A percentile compares a stretch with the other conserved stretches of the same genome.
Conservation (phyloP, 2,888 invertebrate species). For the Cheilosia vernalis region DNA sequence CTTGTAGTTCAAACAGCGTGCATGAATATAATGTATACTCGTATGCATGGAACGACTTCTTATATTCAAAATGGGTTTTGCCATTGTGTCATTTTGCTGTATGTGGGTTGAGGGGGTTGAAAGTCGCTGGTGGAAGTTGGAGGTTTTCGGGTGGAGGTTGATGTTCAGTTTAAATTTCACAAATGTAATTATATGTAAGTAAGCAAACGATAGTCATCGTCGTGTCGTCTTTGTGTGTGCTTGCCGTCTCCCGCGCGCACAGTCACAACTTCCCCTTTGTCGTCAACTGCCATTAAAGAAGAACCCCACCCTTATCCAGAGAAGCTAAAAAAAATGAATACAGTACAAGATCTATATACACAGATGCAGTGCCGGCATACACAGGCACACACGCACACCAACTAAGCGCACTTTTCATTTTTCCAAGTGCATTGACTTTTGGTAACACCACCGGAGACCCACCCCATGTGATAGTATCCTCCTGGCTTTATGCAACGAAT, state of each 20-base stretch:
- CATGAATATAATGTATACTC: background rate
- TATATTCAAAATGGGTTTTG: slow-evolving; percentile 53
- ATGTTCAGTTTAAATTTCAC: slow-evolving; percentile 75
- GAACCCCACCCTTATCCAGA: slow-evolving; percentile 69
- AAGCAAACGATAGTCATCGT: slow-evolving; percentile 72
- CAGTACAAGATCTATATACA: slow-evolving; percentile 46
- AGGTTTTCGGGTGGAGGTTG: slow-evolving; percentile 8
- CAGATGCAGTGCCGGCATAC: slow-evolving; percentile 10
- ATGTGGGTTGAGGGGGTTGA: slow-evolving; percentile 11
- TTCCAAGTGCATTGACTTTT: slow-evolving; percentile 75
- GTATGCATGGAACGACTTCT: background rate
- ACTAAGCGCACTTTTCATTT: slow-evolving; percentile 65
- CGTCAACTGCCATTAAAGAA: slow-evolving; percentile 65
- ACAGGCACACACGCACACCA: slow-evolving; percentile 15
- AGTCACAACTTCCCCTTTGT: slow-evolving; percentile 72
- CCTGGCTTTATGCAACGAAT: slow-evolving; percentile 55
- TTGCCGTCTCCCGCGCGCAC: slow-evolving; percentile 34
- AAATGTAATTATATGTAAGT: slow-evolving; percentile 75
- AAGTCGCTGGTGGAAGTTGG: background rate
- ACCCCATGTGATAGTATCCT: slow-evolving; percentile 29
- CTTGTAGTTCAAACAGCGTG: slow-evolving; percentile 15
- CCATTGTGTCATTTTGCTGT: slow-evolving; percentile 65
- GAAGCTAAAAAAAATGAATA: slow-evolving; percentile 38
- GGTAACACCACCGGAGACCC: slow-evolving; percentile 26
- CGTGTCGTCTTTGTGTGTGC: slow-evolving; percentile 51